Base-by-base conservation (phyloP, 2,888 invertebrate genomes). In the Cerastoderma edule region DNA sequence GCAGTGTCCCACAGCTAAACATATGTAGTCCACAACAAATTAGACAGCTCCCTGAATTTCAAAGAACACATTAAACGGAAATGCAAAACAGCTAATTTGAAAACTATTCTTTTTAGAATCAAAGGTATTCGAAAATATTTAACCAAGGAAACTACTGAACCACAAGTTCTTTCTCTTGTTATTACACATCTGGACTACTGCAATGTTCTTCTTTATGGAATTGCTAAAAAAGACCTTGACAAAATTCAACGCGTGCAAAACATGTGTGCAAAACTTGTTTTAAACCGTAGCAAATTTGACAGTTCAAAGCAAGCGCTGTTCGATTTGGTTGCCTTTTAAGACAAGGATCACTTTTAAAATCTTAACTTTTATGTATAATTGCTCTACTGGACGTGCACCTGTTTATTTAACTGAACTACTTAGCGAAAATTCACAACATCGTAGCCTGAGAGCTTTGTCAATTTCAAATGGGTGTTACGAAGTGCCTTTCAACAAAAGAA, bases 111-210 rank as follows among this genome's bases (percentile, higher is more conserved):
- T 33, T 22, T 60, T 39, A 60, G 24, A 30, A 60, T 39, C 22
- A 57, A 33, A 33, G 22, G 57, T 30, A 57, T 54, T 27, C 27
- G 54, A 13, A 56, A 44, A 30, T 46, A n/a, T 68, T 10, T 39
- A 13, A 63, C 48, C 24, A 48, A 70, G 24, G 46, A 67, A 54
- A 24, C 67, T 24, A 32, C 32, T 30, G 35, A 67, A 33, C 32
- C 35, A 10, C 67, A 22, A 32, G 53, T 50, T 22, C 24, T 50
- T 19, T 63, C 33, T 6, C 32, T 70, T 2, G 70, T 63, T 13
- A 70, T 32, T 19, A 63, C 70, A 13, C 63, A 70, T 35, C 24
- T 70, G 19, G 70, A 70, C 22, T 70, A 70, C 27, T 70, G 70
- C 28, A 70, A 70, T 63, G 50, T 27, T 0, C 32, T 70, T 32